phyloP scores from a whole-genome alignment of 2,797 vertebrate species.

The Anguilla anguilla region DNA sequence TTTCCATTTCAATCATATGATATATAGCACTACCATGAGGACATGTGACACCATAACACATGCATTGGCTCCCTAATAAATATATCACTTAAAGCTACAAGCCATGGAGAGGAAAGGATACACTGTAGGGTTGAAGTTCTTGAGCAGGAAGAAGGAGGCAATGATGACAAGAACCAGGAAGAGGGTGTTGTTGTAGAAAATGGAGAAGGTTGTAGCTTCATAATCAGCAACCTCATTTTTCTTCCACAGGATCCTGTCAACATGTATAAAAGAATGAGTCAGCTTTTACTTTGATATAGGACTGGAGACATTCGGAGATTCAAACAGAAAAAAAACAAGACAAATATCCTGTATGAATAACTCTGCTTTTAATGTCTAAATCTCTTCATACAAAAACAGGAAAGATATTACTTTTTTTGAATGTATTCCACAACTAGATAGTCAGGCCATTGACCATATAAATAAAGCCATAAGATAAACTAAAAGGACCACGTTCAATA shows the following conservation, averaged over 20 bases:
- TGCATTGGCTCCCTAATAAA: neutral
- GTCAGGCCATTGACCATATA: neutral
- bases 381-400: neutral
- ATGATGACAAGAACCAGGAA: slow-evolving; percentile 94
- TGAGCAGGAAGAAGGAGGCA: slow-evolving; percentile 94
- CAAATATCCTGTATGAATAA: neutral
- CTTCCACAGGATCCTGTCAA: slow-evolving; percentile 93
- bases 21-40: neutral
- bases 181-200: slow-evolving; percentile 98
- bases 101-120: slow-evolving; percentile 79
- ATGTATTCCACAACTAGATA: neutral
- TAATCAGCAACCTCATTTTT: slow-evolving; percentile 99
- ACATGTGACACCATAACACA: neutral
- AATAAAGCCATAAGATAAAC: neutral
- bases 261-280: neutral
- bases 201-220: slow-evolving; percentile 98
- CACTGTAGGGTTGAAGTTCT: slow-evolving; percentile 99
- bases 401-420: neutral
- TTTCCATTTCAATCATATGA: neutral
- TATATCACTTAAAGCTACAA: neutral
- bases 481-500: neutral
- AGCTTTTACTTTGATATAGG: neutral
- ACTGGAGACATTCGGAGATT: neutral
- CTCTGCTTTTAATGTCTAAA: neutral
- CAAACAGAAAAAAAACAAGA: neutral